Evolutionary conservation across 2,113 vertebrate species (phyloP).

Genomic region (Melanostigma gelatinosum): DNA sequence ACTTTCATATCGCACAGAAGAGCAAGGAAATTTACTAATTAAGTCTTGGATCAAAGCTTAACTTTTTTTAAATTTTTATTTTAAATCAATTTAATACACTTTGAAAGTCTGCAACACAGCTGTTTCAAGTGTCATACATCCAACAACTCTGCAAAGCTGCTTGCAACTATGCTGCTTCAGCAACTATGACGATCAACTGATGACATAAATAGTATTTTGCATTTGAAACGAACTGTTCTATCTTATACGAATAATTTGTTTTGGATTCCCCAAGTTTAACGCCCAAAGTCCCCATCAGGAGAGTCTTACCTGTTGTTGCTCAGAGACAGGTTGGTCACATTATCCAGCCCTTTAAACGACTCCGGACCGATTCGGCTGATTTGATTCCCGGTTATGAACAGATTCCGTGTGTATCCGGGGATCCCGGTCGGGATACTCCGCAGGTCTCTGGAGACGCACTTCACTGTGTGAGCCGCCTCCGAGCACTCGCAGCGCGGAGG

Average conservation of each 20-base stretch:
- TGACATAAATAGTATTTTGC: neutral
- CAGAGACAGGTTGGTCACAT: constrained; percentile 82
- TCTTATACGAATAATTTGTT: neutral
- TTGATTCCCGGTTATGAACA: constrained; percentile 84
- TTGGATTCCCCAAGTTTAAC: neutral
- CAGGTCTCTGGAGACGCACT: constrained; percentile 85
- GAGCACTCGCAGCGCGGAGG: constrained; percentile 85
- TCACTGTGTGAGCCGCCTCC: constrained; percentile 84
- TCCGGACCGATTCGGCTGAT: constrained; percentile 76
- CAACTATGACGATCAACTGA: too few species aligned
- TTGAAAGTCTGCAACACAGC: neutral
- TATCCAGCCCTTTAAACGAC: constrained; percentile 77
- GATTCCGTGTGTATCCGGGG: constrained; percentile 82
- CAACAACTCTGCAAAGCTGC: neutral
- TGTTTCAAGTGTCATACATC: neutral
- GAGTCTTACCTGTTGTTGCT: constrained; percentile 83
- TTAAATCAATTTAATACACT: neutral
- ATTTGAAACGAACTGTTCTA: neutral
- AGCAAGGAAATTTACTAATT: neutral
- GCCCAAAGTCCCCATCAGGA: neutral
- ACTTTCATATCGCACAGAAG: neutral
- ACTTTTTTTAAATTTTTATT: neutral
- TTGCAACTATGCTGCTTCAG: neutral
- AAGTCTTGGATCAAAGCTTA: neutral
- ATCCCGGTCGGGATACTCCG: constrained; percentile 76